These are phyloP conservation scores for Eueides isabella DNA, from an alignment of 1,140 invertebrate genomes.

Conservation along the genomic window DNA sequence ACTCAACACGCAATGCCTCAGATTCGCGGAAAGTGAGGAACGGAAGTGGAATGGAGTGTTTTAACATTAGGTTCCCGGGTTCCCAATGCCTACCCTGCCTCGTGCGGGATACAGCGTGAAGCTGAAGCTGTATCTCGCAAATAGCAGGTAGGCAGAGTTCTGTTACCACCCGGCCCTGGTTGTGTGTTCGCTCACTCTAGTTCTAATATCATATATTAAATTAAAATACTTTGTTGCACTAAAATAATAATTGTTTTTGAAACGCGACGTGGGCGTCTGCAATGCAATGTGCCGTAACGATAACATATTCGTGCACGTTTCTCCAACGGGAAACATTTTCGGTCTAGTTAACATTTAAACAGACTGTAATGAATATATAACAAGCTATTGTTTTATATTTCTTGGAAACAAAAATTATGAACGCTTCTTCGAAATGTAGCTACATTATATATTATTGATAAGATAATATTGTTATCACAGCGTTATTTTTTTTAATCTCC, in stretches of 20 bases:
- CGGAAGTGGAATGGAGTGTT: no score
- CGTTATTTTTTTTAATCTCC: neutral
- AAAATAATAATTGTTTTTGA: constrained; percentile 14
- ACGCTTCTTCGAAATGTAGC: neutral
- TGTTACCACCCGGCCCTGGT: no score
- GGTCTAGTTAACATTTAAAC: constrained; percentile 20
- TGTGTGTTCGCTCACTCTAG: no score
- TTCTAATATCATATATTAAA: neutral
- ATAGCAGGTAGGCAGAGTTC: no score
- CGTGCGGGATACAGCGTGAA: no score
- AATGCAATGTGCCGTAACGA: constrained; percentile 14
- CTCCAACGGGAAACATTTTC: constrained; percentile 17
- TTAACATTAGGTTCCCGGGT: no score
- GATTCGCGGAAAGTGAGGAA: no score
- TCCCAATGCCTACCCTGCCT: no score
- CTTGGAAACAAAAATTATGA: neutral
- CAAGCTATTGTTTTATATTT: constrained; percentile 7
- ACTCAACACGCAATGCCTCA: no score
- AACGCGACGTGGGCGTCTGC: neutral
- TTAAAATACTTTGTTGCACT: neutral
- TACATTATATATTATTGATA: neutral
- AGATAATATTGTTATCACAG: neutral
- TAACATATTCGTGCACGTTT: constrained; percentile 13
- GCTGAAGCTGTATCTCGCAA: no score
- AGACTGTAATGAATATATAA: constrained; percentile 19